Conservation (phyloP, 2,113 vertebrate genomes). For the Columba janthina region DNA sequence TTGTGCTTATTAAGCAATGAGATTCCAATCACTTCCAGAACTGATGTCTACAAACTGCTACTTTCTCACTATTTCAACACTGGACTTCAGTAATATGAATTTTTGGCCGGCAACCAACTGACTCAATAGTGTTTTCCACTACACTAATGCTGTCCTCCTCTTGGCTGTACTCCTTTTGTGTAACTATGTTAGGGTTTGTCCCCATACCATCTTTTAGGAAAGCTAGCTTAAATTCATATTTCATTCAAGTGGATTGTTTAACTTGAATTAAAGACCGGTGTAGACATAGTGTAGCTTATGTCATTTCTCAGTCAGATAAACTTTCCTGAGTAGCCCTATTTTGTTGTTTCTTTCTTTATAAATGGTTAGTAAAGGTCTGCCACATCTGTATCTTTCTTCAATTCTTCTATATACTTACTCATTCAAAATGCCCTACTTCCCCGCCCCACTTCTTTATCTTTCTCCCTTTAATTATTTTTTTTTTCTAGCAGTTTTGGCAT, state of each 20-base stretch:
- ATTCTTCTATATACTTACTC: neutral
- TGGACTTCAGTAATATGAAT: neutral
- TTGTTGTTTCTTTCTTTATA: neutral
- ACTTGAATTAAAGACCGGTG: neutral
- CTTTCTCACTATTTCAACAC: slow-evolving; percentile 17
- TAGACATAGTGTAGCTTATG: neutral
- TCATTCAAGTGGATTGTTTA: neutral
- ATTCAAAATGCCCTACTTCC: too few relatives aligned
- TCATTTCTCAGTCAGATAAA: neutral
- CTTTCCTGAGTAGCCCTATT: neutral
- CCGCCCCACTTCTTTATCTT: neutral
- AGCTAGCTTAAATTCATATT: neutral
- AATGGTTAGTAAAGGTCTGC: neutral
- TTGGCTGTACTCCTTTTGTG: neutral
- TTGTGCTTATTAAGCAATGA: slow-evolving; percentile 6
- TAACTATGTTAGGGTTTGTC: neutral
- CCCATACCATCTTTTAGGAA: neutral
- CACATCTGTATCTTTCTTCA: neutral
- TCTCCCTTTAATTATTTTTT: neutral
- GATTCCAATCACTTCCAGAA: slow-evolving; percentile 37
- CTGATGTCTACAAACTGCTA: neutral
- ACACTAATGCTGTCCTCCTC: neutral
- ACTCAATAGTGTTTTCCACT: neutral
- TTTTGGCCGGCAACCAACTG: neutral
- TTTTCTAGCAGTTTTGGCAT: neutral